Evolutionary conservation across 1,140 invertebrate genomes (phyloP), one percentile per base, ranked within the genome.

Genomic region (Tenebrio molitor): DNA sequence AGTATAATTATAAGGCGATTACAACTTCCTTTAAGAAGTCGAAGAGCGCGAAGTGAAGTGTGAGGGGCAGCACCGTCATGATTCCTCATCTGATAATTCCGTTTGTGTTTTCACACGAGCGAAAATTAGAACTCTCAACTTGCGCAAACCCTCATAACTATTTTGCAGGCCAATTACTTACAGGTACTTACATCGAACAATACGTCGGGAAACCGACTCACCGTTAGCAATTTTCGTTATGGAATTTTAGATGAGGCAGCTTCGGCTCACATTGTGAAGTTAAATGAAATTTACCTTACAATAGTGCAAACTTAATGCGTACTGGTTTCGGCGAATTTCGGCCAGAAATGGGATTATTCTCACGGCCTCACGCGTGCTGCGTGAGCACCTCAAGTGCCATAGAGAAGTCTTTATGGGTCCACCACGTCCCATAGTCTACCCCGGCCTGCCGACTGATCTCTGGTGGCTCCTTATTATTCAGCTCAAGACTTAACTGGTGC

Each of bases 331-430:
- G 5, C 12, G 12, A 39, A 39, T 39, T 39, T 39, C 17, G 46
- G 7, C 46, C 8, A n/a, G 46, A 23, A 23, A 53, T 53, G 14
- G 50, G 50, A 58, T 10, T 58, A 58, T 39, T 39, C 36, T 7
- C 29, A 33, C 4, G 36, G 7, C 12, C 4, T 39, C 36, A 12
- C 36, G 36, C 36, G n/a, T 25, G 21, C 21, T 58, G 21, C 50
- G 50, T 58, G 50, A 58, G 50, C 50, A 29, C 50, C 50, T 58
- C 50, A 23, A 58, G 50, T 58, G 50, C 50, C 50, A 58, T 58
- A 29, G 50, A 58, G 50, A 8, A 14, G 50, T 29, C 50, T 25
- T 58, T 58, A 58, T 58, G 50, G 21, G 50, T 58, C 50, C 50
- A 12, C 23, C 23, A 29, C 21, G 21, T 58, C 50, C 50, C 50